Base-by-base conservation (phyloP, 2,888 invertebrate species). In the Dione juno region DNA sequence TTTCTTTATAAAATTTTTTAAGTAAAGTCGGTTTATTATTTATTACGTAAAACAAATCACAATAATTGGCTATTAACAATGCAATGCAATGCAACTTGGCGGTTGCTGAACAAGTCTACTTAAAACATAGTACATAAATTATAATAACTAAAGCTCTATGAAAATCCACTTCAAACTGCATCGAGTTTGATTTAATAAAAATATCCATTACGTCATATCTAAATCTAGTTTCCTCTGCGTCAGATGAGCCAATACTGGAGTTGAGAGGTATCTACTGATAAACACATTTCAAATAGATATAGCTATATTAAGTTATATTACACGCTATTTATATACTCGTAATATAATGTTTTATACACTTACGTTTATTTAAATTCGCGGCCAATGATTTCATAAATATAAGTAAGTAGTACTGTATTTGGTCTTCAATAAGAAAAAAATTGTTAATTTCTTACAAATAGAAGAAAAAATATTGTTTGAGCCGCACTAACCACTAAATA, bases 101-200 rank as follows among this genome's bases (percentile, higher is more conserved):
- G 52, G 68, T 66, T 43, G 37, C 16, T 45, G 1, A 0, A 11
- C 16, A 21, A 54, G 14, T 35, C 13, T 11, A 70, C 65, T 69
- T 57, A 41, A 70, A 66, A 16, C 14, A 58, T 45, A 1, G n/a
- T 54, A 41, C 59, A 43, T 28, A 61, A 28, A 45, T 61, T n/a
- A 35, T 16, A 61, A 61, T 53, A 13, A 61, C 64, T 50, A 41
- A 40, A 70, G 69, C 71, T 52, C 71, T 67, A 75, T 58, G 37
- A 72, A 66, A 81, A 78, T 80, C 71, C 76, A 72, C 74, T 75
- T 75, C 69, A 67, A 66, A 67, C 77, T 69, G 78, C 69, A 66
- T 67, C 41, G 41, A 77, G 70, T 77, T 76, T 71, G 78, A 79
- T 77, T 58, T 77, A 76, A 81, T 80, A 77, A 80, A 77, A 79